Percentiles rank a stretch among this genome's conserved stretches.
Evolutionary conservation across 2,113 vertebrate genomes (phyloP).

Genomic region (Ascaphus truei): DNA sequence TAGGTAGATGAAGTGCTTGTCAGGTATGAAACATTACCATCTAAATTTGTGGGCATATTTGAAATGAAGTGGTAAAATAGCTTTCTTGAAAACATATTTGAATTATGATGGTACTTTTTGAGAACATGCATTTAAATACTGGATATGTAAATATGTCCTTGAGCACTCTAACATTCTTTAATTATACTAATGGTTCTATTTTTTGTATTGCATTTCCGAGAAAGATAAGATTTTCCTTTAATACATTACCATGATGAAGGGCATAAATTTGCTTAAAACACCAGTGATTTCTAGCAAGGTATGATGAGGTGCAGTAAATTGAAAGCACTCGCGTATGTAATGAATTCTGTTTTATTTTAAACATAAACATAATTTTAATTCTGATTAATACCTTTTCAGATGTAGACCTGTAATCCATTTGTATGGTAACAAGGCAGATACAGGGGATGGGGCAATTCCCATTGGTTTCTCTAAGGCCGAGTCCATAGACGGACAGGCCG

Average conservation of each 20-base stretch:
- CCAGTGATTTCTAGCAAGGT: neutral
- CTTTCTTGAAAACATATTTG: neutral
- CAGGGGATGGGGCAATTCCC: neutral
- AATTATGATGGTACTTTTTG: conserved; percentile 15
- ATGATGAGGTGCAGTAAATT: neutral
- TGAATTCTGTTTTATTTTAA: neutral
- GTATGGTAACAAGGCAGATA: neutral
- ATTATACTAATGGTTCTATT: neutral
- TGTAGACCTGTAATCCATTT: neutral
- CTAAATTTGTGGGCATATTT: neutral
- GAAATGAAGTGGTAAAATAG: conserved; percentile 2
- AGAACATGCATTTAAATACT: conserved; percentile 3
- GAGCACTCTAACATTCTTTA: neutral
- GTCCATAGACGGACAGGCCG: too few species aligned
- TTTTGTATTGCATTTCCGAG: neutral
- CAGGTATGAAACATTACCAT: conserved; percentile 4
- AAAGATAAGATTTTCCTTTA: neutral
- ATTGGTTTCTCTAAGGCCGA: neutral
- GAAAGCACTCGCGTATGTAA: neutral
- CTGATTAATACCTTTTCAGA: neutral
- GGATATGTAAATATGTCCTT: conserved; percentile 3
- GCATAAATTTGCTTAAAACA: conserved; percentile 5
- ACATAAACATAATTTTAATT: neutral
- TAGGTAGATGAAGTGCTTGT: neutral
- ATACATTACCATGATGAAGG: conserved; percentile 8